Evolutionary conservation across 2,113 vertebrate species (phyloP).

Genomic region (Spea multiplicata): DNA sequence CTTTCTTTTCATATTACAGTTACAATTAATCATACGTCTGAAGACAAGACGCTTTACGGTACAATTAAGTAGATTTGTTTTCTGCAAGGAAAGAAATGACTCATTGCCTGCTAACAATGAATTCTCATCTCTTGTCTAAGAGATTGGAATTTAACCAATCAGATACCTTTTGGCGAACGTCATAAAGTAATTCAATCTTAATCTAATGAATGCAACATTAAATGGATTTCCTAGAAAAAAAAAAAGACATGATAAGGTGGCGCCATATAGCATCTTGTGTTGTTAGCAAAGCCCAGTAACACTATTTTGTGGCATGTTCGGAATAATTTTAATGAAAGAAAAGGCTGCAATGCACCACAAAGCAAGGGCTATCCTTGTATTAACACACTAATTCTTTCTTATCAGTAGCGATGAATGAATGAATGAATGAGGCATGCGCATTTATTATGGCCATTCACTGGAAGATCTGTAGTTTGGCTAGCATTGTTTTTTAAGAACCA

Average conservation of each 20-base stretch:
- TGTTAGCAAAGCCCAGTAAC: not conserved
- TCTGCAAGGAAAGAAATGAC: conserved; percentile 10
- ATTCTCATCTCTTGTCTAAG: conserved; percentile 10
- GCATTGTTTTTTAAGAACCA: too few species aligned
- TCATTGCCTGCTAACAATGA: conserved; percentile 4
- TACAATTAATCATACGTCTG: not conserved
- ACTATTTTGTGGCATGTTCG: too few species aligned
- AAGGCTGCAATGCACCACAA: too few species aligned
- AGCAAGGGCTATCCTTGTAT: too few species aligned
- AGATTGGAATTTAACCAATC: conserved; percentile 12
- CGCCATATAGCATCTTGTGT: not conserved
- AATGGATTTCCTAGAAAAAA: conserved; percentile 16
- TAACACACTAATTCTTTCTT: too few species aligned
- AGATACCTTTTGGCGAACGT: not conserved
- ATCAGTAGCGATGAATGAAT: too few species aligned
- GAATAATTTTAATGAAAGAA: too few species aligned
- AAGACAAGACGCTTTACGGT: not conserved
- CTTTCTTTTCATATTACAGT: not conserved
- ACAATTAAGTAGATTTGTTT: conserved; percentile 9
- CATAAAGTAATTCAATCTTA: conserved; percentile 14
- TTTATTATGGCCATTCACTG: too few species aligned
- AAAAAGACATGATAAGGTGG: not conserved
- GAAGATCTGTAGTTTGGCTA: too few species aligned
- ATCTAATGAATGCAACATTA: not conserved
- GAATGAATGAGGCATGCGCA: too few species aligned